phyloP scores from a whole-genome alignment of 2,888 invertebrate genomes.

The Anagyrus pseudococci region DNA sequence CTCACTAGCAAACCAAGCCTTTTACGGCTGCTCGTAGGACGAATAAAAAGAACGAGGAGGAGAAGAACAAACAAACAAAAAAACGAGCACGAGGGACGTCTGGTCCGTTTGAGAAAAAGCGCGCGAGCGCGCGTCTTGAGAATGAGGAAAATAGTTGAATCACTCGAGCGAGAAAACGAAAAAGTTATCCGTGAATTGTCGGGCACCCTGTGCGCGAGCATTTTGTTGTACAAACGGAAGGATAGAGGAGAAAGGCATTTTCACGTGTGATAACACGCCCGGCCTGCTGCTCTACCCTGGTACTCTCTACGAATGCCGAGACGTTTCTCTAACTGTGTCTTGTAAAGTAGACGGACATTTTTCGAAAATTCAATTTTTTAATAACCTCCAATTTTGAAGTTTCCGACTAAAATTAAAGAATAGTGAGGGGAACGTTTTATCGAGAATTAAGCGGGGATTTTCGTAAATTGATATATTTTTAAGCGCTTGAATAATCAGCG shows the following conservation, averaged over 20 bases:
- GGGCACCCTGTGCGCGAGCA: conserved; percentile 18
- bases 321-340: too few species aligned
- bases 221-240: conserved; percentile 9
- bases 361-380: too few species aligned
- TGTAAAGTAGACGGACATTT: too few species aligned
- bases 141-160: conserved; percentile 22
- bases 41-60: background rate
- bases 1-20: background rate
- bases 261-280: background rate
- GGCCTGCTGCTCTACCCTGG: too few species aligned
- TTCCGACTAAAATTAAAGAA: too few species aligned
- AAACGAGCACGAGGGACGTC: background rate
- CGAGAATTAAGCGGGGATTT: too few species aligned
- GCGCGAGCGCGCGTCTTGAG: background rate
- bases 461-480: too few species aligned
- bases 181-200: conserved; percentile 40
- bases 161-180: conserved; percentile 34
- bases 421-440: too few species aligned
- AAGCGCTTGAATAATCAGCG: too few species aligned
- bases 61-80: background rate
- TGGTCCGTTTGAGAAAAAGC: conserved; percentile 7
- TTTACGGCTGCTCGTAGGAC: background rate
- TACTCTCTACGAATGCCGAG: too few species aligned
- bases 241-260: background rate
- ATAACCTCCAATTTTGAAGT: too few species aligned